Base-by-base conservation (phyloP, 2,113 vertebrate species). In the Mystacornis crossleyi region DNA sequence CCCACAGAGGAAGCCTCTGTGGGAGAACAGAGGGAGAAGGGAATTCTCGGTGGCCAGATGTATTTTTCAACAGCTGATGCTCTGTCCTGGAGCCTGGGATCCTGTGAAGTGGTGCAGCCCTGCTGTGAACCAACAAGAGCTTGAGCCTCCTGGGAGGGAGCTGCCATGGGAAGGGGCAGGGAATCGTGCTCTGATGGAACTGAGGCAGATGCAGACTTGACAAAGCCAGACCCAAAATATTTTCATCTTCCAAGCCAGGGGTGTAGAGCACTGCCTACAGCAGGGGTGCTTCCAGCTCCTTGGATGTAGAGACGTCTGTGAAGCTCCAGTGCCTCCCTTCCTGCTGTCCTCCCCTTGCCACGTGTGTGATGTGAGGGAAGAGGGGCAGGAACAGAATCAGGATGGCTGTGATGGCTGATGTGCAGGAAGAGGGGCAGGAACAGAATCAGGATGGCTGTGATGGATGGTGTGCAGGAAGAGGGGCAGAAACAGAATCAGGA, bases 281-380 rank as follows among this genome's bases (percentile, higher is more conserved):
- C 1, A 0, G 26, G 2, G 4, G 15, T 0, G 0, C 53, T 42
- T 34, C 4, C 36, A 61, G 61, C 55, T 29, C 23, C 5, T 23
- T 23, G 48, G 64, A 14, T 55, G 8, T 53, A 12, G 3, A 51
- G 55, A 28, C 58, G 18, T 12, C 34, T 54, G 19, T 38, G 81
- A 50, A 74, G 38, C 31, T 33, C 5, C 75, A 66, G 71, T 24
- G 38, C 23, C 57, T 31, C 17, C 26, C 29, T 45, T 71, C 54
- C 48, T 72, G 66, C 73, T 80, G 4, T 42, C 45, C 18, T 71
- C 33, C 54, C 12, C 7, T 43, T 36, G 6, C 10, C 10, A 13
- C 18, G 8, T 7, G 26, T 48, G 42, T 26, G 42, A 16, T 45
- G 47, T 45, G 24, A 47, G n/a, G 51, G 40, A 79, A 43, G 53